Conservation (phyloP, 2,888 invertebrate genomes). For the Sipha maydis region DNA sequence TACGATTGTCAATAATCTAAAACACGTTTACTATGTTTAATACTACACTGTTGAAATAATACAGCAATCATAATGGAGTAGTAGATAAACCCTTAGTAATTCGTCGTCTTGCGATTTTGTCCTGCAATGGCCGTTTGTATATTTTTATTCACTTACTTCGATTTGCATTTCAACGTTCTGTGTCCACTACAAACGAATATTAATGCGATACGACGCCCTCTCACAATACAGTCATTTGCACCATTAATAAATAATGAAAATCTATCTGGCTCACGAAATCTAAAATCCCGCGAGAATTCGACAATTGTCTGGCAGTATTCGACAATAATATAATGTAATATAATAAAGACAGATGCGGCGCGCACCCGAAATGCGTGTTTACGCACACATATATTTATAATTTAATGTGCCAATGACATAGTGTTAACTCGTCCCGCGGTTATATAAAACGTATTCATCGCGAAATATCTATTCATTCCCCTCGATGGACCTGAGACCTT, state of each 20-base stretch:
- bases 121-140: neutral
- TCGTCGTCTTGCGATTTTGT: neutral
- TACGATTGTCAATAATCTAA: no score
- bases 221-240: neutral
- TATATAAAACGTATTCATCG: conserved; percentile 2
- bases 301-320: neutral
- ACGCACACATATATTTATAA: neutral
- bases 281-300: neutral
- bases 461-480: neutral
- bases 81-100: neutral
- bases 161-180: neutral
- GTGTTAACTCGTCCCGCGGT: neutral
- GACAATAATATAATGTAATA: neutral
- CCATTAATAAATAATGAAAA: neutral
- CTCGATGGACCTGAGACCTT: neutral
- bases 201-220: neutral
- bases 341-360: conserved; percentile 13
- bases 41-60: neutral
- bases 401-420: neutral
- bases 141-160: no score
- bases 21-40: no score
- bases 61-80: neutral
- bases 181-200: neutral
- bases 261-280: neutral
- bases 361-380: neutral